Evolutionary conservation across 1,140 invertebrate genomes (phyloP), one percentile per base, ranked within the genome.

Genomic region (Magallana gigas): DNA sequence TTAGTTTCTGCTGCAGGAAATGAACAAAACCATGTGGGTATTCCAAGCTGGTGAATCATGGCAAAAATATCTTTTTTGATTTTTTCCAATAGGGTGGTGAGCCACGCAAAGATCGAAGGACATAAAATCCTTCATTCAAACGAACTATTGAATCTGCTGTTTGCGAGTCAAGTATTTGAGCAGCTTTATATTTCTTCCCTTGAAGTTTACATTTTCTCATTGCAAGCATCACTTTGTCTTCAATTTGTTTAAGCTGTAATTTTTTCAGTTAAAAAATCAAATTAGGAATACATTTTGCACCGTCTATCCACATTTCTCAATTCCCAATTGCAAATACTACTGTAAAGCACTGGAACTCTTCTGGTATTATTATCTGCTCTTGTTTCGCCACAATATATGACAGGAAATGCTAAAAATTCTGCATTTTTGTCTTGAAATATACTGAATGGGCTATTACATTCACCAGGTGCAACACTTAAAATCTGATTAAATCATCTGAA

Each of bases 191-290:
- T 59, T 86, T 87, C 57, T 90, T 89, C 9, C 8, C 56, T 57
- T 29, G 7, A 29, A 8, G 6, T 82, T 82, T 56, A 59, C 48
- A 76, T 85, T 82, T 90, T 60, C 88, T 82, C 12, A 91, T 12
- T 16, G 87, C 86, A n/a, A 88, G 56, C 36, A 76, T 83, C 18
- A 86, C 89, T 88, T 85, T 82, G 58, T 87, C 89, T 82, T 6
- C 48, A 7, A 90, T 84, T n/a, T 85, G 83, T 82, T 91, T 91
- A 29, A 80, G 87, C 83, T 90, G 88, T 11, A 90, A 23, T 76
- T 88, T 91, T 9, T 90, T 90, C 36, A 88, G 12, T 87, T 91
- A 89, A 58, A 89, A 90, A 88, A 90, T 90, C 16, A 89, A 83
- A 81, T 89, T 91, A 29, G 87, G 87, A 16, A 90, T 59, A 81